phyloP scores from a whole-genome alignment of 2,888 invertebrate genomes.

The Lamproptera curius region DNA sequence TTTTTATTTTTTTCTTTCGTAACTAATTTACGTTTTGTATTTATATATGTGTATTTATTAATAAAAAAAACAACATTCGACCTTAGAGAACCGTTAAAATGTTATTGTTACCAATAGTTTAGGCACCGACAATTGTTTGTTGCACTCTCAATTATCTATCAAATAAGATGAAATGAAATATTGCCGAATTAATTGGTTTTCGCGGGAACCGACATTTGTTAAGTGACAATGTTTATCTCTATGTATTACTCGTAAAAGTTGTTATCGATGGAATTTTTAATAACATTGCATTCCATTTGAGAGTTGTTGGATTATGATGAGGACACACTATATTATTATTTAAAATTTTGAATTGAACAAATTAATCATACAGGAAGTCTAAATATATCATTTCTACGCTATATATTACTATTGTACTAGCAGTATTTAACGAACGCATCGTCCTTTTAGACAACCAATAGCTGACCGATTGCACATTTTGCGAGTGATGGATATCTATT shows the following conservation, averaged over 20 bases:
- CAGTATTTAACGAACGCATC: too few relatives aligned
- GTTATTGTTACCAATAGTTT: conserved; percentile 77
- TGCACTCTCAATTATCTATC: conserved; percentile 38
- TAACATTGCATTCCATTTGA: conserved; percentile 72
- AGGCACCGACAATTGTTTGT: conserved; percentile 65
- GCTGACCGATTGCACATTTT: background rate
- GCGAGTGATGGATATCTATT: conserved; percentile 15
- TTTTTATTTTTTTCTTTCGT: background rate
- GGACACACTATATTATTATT: too few relatives aligned
- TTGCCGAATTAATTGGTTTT: conserved; percentile 47
- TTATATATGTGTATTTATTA: too few relatives aligned
- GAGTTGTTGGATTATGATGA: conserved; percentile 56
- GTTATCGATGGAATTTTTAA: conserved; percentile 60
- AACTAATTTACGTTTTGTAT: too few relatives aligned
- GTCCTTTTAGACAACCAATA: background rate
- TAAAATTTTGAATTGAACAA: too few relatives aligned
- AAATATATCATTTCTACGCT: background rate
- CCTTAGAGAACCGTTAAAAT: conserved; percentile 42
- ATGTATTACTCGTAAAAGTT: conserved; percentile 46
- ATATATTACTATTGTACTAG: too few relatives aligned
- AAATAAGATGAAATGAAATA: conserved; percentile 32
- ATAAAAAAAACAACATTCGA: conserved; percentile 5
- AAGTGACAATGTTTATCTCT: conserved; percentile 23
- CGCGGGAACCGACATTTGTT: conserved; percentile 46
- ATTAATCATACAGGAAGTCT: background rate